Percentiles rank a stretch among this genome's conserved stretches.
Evolutionary conservation across 2,888 invertebrate species (phyloP).

Genomic region (Polyommatus iphigenia): DNA sequence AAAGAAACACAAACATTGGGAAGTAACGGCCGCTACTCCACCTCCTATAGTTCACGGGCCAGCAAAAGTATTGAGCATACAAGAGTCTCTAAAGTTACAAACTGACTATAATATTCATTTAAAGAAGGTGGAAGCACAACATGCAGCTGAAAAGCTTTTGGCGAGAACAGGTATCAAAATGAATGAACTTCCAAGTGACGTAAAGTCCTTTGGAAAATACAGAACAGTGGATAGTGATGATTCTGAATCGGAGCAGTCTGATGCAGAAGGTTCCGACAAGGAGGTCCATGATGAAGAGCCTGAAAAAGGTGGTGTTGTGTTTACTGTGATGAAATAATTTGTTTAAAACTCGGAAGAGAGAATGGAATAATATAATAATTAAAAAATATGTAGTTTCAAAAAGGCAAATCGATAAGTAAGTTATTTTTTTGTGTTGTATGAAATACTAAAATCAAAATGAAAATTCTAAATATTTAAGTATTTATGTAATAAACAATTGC

Average conservation of each 20-base stretch:
- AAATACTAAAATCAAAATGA: not conserved
- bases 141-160: constrained; percentile 79
- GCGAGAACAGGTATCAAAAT: constrained; percentile 62
- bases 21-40: constrained; percentile 83
- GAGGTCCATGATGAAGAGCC: constrained; percentile 81
- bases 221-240: constrained; percentile 62
- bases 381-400: not conserved
- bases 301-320: constrained; percentile 77
- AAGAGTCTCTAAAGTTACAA: constrained; percentile 80
- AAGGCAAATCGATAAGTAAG: not conserved
- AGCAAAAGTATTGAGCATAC: constrained; percentile 72
- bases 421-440: not conserved
- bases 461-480: not conserved
- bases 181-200: constrained; percentile 58
- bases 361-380: not conserved
- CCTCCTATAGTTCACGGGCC: constrained; percentile 79
- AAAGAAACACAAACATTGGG: constrained; percentile 79
- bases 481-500: not conserved
- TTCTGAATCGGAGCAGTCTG: constrained; percentile 53
- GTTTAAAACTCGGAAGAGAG: not conserved
- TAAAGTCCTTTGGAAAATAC: constrained; percentile 61
- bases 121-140: constrained; percentile 75
- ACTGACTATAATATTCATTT: constrained; percentile 70
- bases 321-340: constrained; percentile 70
- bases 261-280: constrained; percentile 73